A percentile compares a stretch with the other conserved stretches of the same genome.
Evolutionary conservation across 2,888 invertebrate species (phyloP).

Genomic region (Drosophila setosimentum): DNA sequence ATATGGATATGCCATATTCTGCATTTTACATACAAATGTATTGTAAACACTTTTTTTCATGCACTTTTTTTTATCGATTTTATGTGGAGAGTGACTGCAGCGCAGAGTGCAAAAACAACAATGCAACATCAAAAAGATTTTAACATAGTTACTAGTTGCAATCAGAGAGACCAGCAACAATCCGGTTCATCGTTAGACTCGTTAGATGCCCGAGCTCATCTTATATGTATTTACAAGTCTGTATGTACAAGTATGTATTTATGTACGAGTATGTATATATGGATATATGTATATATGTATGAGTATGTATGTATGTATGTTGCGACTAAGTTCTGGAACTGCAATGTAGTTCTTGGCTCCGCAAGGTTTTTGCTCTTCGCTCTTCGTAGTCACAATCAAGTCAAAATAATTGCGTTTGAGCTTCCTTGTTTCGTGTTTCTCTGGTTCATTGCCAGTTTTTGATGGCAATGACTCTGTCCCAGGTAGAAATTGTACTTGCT

Average conservation of each 20-base stretch:
- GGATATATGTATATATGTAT: not conserved
- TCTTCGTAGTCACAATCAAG: constrained; percentile 27
- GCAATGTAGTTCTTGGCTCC: constrained; percentile 65
- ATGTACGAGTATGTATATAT: not conserved
- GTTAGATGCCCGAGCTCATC: constrained; percentile 69
- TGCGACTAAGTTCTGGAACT: constrained; percentile 72
- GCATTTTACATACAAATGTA: constrained; percentile 6
- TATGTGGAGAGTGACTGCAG: constrained; percentile 4
- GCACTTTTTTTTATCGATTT: constrained; percentile 23
- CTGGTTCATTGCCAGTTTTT: constrained; percentile 73
- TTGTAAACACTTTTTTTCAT: constrained; percentile 3
- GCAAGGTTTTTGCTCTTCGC: constrained; percentile 21
- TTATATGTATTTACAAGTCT: not conserved
- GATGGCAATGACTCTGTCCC: constrained; percentile 67
- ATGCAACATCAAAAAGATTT: constrained; percentile 50
- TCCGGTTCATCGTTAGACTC: constrained; percentile 73
- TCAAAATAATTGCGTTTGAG: constrained; percentile 61
- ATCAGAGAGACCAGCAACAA: constrained; percentile 46
- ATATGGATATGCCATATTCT: constrained; percentile 1
- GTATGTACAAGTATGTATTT: not conserved
- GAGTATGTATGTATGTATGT: constrained; percentile 27
- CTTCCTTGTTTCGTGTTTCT: constrained; percentile 78
- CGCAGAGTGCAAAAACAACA: constrained; percentile 30
- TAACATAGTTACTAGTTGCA: constrained; percentile 75
- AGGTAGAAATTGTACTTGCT: constrained; percentile 33